A percentile compares a stretch with the other conserved stretches of the same genome.
phyloP scores from a whole-genome alignment of 2,797 vertebrate species.

The Arctocebus calabarensis region DNA sequence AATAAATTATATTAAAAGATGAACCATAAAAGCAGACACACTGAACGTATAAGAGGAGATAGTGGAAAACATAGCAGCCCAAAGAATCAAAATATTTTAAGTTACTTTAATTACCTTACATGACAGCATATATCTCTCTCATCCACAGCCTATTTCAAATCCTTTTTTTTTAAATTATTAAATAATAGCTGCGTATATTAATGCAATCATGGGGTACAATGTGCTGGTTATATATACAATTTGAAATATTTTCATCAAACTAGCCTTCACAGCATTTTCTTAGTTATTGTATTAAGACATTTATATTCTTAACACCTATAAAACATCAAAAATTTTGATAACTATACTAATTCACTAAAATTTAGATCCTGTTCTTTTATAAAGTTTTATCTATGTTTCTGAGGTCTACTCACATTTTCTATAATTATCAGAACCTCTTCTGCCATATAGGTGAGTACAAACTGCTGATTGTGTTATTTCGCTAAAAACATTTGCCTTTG shows the following conservation, averaged over 20 bases:
- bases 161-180: no score
- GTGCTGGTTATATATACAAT: no score
- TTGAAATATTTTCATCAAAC: no score
- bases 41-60: not conserved
- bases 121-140: not conserved
- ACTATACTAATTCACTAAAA: slow-evolving; percentile 70
- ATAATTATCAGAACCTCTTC: slow-evolving; percentile 64
- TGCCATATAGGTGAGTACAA: slow-evolving; percentile 62
- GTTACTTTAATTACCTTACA: slow-evolving; percentile 1
- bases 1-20: not conserved
- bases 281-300: no score
- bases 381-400: slow-evolving; percentile 64
- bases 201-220: no score
- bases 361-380: slow-evolving; percentile 77
- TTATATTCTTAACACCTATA: no score
- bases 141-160: not conserved
- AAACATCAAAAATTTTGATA: slow-evolving; percentile 74
- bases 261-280: no score
- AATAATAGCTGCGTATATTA: no score
- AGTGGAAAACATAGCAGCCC: not conserved
- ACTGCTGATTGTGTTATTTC: slow-evolving; percentile 63
- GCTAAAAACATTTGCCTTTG: slow-evolving; percentile 62
- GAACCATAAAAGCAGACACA: not conserved
- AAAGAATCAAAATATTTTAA: slow-evolving; percentile 23
- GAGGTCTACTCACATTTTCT: slow-evolving; percentile 34